Evolutionary conservation across 1,140 invertebrate species (phyloP).

Genomic region (Cardiocondyla obscurior): DNA sequence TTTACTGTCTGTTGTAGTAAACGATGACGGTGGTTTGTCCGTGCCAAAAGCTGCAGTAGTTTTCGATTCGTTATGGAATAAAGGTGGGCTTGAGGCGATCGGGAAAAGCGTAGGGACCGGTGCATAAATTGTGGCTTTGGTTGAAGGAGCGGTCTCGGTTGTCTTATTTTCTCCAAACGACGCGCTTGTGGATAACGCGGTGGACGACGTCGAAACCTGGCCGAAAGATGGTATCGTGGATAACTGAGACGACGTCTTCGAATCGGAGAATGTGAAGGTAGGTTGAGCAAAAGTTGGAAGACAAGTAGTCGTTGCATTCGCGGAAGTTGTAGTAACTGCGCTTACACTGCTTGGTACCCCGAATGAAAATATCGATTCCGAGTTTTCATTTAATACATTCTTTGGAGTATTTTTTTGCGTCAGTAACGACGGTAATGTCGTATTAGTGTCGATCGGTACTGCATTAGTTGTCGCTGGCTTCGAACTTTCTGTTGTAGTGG

Average conservation of each 20-base stretch:
- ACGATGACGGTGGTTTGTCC: constrained; percentile 51
- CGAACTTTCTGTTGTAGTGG: background rate
- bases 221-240: constrained; percentile 55
- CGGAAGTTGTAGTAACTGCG: constrained; percentile 21
- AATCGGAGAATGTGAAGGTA: constrained; percentile 68
- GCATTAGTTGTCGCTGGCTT: constrained; percentile 21
- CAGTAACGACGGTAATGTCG: background rate
- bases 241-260: constrained; percentile 46
- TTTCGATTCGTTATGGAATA: constrained; percentile 60
- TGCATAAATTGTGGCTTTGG: background rate
- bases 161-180: constrained; percentile 60
- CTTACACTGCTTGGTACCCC: constrained; percentile 64
- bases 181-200: constrained; percentile 47
- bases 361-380: constrained; percentile 78
- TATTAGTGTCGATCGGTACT: background rate
- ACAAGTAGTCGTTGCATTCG: constrained; percentile 60
- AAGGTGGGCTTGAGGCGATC: constrained; percentile 27
- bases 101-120: constrained; percentile 44
- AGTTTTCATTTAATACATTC: constrained; percentile 36
- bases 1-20: constrained; percentile 39
- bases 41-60: constrained; percentile 57
- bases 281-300: constrained; percentile 68
- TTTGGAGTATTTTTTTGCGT: background rate
- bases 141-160: background rate
- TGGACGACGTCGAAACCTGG: constrained; percentile 39